phyloP scores from a whole-genome alignment of 2,113 vertebrate species.

The Panthera uncia region DNA sequence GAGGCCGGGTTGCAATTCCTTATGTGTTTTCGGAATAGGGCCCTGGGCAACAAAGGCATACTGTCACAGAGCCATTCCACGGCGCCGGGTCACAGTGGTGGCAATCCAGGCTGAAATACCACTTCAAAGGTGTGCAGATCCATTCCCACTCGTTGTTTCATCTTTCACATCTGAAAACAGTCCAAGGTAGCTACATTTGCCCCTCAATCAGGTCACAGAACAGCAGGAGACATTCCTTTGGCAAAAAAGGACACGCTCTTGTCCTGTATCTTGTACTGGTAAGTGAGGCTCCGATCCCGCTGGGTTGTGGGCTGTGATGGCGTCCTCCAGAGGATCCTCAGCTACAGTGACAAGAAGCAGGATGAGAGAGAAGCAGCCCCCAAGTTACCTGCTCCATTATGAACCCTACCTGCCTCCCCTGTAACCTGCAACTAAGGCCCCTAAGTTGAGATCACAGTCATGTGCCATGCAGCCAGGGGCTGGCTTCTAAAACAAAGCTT shows the following conservation, averaged over 20 bases:
- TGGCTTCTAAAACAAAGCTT: neutral
- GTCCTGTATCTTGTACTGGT: slow-evolving; percentile 97
- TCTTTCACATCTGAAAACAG: neutral
- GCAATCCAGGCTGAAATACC: neutral
- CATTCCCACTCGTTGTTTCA: neutral
- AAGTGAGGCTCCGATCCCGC: slow-evolving; percentile 81
- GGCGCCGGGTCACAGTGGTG: neutral
- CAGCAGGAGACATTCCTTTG: slow-evolving; percentile 90
- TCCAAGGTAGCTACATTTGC: fast-evolving
- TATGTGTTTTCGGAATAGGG: neutral
- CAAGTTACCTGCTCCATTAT: fast-evolving
- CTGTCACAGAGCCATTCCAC: neutral
- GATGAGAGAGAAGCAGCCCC: neutral
- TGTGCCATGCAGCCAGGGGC: neutral
- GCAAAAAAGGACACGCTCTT: slow-evolving; percentile 94
- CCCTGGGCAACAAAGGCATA: neutral
- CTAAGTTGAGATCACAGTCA: neutral
- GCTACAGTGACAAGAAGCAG: slow-evolving; percentile 80
- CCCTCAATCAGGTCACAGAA: slow-evolving; percentile 85
- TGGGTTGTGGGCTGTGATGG: slow-evolving; percentile 40
- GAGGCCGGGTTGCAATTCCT: fast-evolving
- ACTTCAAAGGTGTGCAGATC: neutral
- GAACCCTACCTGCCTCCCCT: neutral
- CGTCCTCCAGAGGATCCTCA: slow-evolving; percentile 88
- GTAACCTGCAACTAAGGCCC: neutral